A percentile compares a stretch with the other conserved stretches of the same genome.
Conservation (phyloP, 2,888 invertebrate genomes). For the Boloria euphrosyne region DNA sequence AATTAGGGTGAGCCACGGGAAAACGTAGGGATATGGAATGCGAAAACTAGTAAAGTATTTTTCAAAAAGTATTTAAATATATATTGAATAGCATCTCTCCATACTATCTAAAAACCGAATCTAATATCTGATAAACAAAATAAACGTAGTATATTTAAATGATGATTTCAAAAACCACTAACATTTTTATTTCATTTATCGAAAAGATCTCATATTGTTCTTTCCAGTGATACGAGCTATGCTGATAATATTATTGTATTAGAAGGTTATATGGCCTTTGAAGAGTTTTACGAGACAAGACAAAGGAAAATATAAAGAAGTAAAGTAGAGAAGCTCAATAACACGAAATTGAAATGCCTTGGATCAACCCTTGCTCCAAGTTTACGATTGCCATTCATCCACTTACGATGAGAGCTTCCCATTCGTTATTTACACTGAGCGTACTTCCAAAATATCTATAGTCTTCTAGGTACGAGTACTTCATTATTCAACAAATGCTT, state of each 20-base stretch:
- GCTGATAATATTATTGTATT: not conserved
- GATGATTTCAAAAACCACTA: not conserved
- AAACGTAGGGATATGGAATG: no score
- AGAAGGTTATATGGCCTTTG: conserved; percentile 3
- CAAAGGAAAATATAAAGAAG: conserved; percentile 16
- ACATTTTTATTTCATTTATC: not conserved
- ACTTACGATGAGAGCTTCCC: conserved; percentile 30
- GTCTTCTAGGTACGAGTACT: not conserved
- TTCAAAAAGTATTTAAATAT: no score
- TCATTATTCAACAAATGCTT: not conserved
- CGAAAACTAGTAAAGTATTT: no score
- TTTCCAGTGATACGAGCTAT: not conserved
- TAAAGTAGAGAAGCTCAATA: conserved; percentile 20
- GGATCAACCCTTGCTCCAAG: conserved; percentile 20
- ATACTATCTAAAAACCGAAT: no score
- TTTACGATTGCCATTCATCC: conserved; percentile 31
- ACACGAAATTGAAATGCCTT: conserved; percentile 29
- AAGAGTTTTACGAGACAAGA: conserved; percentile 15
- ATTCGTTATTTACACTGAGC: conserved; percentile 28
- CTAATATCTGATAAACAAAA: no score
- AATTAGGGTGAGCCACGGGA: no score
- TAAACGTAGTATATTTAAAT: no score
- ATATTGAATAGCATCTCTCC: no score
- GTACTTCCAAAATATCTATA: conserved; percentile 8
- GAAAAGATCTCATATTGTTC: not conserved